Conservation (phyloP, 2,888 invertebrate genomes). For the Drosophila greeni region DNA sequence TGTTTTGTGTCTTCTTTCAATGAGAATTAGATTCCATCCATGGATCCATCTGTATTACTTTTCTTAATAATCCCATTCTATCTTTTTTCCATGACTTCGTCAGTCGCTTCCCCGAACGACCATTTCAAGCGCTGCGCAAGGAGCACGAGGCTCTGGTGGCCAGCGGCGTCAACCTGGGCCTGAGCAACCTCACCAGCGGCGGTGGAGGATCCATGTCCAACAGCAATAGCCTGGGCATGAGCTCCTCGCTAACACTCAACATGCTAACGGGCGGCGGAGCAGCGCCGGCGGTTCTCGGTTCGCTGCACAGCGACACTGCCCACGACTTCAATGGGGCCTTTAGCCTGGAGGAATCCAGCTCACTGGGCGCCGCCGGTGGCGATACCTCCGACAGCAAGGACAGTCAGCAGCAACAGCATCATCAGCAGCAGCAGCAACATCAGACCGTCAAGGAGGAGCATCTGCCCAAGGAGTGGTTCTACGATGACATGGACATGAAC, state of each 20-base stretch:
- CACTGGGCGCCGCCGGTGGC: conserved; percentile 78
- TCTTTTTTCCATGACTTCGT: background rate
- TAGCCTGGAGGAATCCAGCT: conserved; percentile 78
- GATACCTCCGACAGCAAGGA: conserved; percentile 87
- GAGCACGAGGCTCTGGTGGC: conserved; percentile 75
- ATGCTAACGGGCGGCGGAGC: conserved; percentile 60
- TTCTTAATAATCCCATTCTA: background rate
- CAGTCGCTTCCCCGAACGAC: conserved; percentile 77
- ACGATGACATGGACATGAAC: conserved; percentile 92
- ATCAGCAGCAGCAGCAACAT: conserved; percentile 75
- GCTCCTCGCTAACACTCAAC: conserved; percentile 58
- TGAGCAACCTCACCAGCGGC: conserved; percentile 13
- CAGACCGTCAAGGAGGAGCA: conserved; percentile 88
- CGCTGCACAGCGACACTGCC: conserved; percentile 62
- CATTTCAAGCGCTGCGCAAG: conserved; percentile 77
- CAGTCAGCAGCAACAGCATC: conserved; percentile 86
- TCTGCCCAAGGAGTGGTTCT: conserved; percentile 91
- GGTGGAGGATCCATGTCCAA: conserved; percentile 35
- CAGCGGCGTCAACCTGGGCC: conserved; percentile 49
- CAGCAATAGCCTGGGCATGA: conserved; percentile 40
- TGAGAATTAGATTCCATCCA: no score
- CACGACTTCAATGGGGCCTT: conserved; percentile 78
- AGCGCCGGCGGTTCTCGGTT: conserved; percentile 58
- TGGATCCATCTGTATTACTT: no score
- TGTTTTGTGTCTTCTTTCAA: background rate